Base-by-base conservation (phyloP, 2,113 vertebrate genomes). In the Cacatua alba region DNA sequence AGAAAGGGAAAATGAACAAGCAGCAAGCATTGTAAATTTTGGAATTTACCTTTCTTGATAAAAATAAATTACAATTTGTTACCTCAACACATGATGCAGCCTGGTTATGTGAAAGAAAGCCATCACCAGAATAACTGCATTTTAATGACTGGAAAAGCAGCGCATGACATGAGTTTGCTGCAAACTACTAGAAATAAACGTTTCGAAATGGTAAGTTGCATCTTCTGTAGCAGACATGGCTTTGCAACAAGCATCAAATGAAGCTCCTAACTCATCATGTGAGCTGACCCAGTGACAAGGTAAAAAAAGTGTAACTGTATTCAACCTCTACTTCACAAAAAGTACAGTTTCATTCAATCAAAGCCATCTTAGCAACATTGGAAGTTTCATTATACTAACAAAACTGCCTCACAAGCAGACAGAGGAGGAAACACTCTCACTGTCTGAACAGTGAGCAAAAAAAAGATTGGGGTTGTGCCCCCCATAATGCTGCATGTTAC, bases 151-250 rank as follows among this genome's bases (percentile, higher is more conserved):
- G 7, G 55, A 51, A 76, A 82, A 89, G 26, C 20, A 84, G 44
- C 5, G 17, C 7, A 4, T 4, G 13, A 37, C 10, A 7, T 2
- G 9, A 63, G 5, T 46, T 71, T 90, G 44, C 64, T 81, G n/a
- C n/a, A 84, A 64, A 48, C 13, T 83, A 9, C 33, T 64, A 17
- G 64, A 92, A 68, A 31, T 14, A 79, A 88, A 68, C 21, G 23
- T 62, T 41, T 29, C 17, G 33, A 55, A 91, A 51, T 3, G 9
- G 17, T 23, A 51, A 65, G 15, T 1, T 81, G 25, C 14, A 46
- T 51, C 46, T 77, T 74, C n/a, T 63, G 24, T 44, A 21, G 51
- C 10, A 52, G 29, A 17, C 6, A 2, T 0, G 0, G 17, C 21
- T 51, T 19, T 8, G 12, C 41, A 55, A 29, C 6, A 83, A 67